Evolutionary conservation across 1,140 invertebrate species (phyloP), one percentile per base, ranked within the genome.

Genomic region (Dufourea novaeangliae): DNA sequence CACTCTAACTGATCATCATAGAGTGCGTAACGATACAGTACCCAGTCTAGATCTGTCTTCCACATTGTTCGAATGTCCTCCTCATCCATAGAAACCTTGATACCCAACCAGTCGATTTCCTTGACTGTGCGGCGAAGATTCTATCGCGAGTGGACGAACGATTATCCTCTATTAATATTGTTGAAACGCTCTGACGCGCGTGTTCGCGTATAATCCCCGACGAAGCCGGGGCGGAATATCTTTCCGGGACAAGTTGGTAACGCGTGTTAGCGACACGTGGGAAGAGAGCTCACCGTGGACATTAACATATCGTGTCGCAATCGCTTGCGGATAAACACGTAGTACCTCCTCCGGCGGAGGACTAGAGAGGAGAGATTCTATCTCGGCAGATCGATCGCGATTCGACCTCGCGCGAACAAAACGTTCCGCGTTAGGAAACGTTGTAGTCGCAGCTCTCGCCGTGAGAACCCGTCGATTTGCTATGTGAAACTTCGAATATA

Each of bases 231-330:
- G 72, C 62, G 72, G 68, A 73, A 82, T 77, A 59, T 74, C 71
- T 84, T 80, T 80, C 64, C 78, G 82, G 68, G 32, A 72, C 63
- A 59, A 57, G 62, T 27, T 82, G 81, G 64, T 81, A 86, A 86
- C 67, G 62, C 79, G 52, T 76, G 62, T 59, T 80, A 80, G 59
- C 39, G 71, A 82, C 81, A 84, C 80, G 82, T 84, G 82, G 82
- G 82, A 84, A 84, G 82, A 84, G 82, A 79, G 71, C 78, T 61
- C 77, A 56, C 73, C 63, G 29, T 63, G 61, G 63, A 57, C 74
- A 83, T 85, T 78, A 80, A 74, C 80, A 81, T 84, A 85, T 84
- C 82, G 82, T 78, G 82, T 78, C 70, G 83, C 82, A 85, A 85
- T 85, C 83, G 82, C 57, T 75, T 74, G 83, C 64, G 83, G 74